Conservation (phyloP, 2,797 vertebrate genomes). For the Champsocephalus gunnari region DNA sequence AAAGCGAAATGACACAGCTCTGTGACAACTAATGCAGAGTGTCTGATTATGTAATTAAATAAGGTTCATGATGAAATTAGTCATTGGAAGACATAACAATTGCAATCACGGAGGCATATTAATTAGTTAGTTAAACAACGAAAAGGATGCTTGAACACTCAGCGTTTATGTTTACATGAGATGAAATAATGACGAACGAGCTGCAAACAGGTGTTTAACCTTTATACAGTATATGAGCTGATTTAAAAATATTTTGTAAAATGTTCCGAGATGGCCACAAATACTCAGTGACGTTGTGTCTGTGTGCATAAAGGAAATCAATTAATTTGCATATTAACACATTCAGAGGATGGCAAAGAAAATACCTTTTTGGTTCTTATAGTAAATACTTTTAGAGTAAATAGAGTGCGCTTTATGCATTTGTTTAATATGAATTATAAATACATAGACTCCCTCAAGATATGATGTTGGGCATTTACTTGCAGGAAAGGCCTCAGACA, state of each 20-base stretch:
- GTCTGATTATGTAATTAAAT: constrained; percentile 56
- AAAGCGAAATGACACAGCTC: constrained; percentile 29
- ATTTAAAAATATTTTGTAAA: not conserved
- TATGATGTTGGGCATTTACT: not conserved
- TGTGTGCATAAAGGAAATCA: not conserved
- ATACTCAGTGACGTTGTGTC: not conserved
- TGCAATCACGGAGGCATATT: constrained; percentile 44
- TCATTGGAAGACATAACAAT: constrained; percentile 41
- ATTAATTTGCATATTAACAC: too few species aligned
- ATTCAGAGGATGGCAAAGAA: not conserved
- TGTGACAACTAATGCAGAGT: constrained; percentile 48
- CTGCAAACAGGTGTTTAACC: not conserved
- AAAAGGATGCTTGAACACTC: constrained; percentile 17
- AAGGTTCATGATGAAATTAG: constrained; percentile 51
- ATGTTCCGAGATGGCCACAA: not conserved
- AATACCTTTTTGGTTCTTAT: not conserved
- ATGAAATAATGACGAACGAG: not conserved
- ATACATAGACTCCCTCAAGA: not conserved
- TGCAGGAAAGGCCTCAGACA: too few species aligned
- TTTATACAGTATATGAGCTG: not conserved
- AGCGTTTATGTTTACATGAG: constrained; percentile 22
- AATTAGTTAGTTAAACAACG: constrained; percentile 54
- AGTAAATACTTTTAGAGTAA: not conserved
- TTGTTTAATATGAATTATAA: not conserved
- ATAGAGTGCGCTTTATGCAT: not conserved